Evolutionary conservation across 2,113 vertebrate genomes (phyloP).

Genomic region (Thamnaconus septentrionalis): DNA sequence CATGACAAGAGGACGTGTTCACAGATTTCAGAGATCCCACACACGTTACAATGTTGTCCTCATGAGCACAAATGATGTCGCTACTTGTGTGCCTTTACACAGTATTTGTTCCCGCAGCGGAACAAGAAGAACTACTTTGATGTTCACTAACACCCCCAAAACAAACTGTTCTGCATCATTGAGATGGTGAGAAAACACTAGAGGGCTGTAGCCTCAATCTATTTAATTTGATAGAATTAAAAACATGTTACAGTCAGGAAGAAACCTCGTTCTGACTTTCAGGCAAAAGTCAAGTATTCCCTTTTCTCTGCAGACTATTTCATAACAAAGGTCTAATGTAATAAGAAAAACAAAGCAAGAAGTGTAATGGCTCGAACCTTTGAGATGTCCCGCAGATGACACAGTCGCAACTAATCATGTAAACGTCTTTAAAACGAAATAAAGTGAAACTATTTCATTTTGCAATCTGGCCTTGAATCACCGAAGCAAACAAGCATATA

Average conservation of each 20-base stretch:
- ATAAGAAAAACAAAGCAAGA: constrained; percentile 1
- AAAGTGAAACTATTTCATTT: too few relatives aligned
- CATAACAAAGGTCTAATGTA: neutral
- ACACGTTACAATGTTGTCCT: neutral
- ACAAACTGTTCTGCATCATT: neutral
- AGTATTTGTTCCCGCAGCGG: constrained; percentile 29
- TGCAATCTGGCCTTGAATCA: too few relatives aligned
- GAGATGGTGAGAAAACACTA: neutral
- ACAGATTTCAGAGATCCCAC: constrained; percentile 34
- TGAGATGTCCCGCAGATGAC: constrained; percentile 1
- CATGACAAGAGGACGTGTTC: constrained; percentile 21
- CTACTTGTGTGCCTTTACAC: constrained; percentile 25
- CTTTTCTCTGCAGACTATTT: constrained; percentile 21
- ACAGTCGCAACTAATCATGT: constrained; percentile 7
- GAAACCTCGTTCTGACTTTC: neutral
- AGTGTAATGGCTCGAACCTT: constrained; percentile 17
- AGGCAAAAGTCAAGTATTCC: constrained; percentile 11
- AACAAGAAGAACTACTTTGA: constrained; percentile 5
- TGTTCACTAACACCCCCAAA: constrained; percentile 2
- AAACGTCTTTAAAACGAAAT: neutral
- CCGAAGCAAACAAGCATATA: too few relatives aligned
- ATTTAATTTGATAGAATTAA: constrained; percentile 15
- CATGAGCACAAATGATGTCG: constrained; percentile 38
- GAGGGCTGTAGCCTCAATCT: constrained; percentile 26
- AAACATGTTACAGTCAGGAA: constrained; percentile 33